These are phyloP conservation scores for Hirudo medicinalis DNA, from an alignment of 1,140 invertebrate genomes.

Conservation along the genomic window DNA sequence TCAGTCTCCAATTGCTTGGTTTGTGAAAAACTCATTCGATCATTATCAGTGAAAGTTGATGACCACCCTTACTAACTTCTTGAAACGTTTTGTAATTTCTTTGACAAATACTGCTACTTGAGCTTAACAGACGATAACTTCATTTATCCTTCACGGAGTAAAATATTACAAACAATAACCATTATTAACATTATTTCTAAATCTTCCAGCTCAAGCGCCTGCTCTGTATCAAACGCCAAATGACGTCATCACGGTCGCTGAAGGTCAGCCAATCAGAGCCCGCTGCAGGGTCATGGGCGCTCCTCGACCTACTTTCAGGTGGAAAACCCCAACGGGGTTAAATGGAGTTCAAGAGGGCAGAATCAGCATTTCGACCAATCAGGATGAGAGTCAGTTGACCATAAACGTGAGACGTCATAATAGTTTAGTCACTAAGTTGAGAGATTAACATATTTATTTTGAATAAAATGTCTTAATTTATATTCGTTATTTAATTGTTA, in stretches of 20 bases:
- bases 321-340: background rate
- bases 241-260: slow-evolving; percentile 5
- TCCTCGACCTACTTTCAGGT: background rate
- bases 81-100: too few species aligned
- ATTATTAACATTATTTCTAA: background rate
- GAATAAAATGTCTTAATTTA: background rate
- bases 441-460: background rate
- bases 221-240: background rate
- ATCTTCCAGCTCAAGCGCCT: background rate
- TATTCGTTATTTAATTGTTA: background rate
- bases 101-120: too few species aligned
- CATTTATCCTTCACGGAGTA: too few species aligned
- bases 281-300: background rate
- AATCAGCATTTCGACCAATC: background rate
- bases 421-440: background rate
- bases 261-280: slow-evolving; percentile 6
- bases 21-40: too few species aligned
- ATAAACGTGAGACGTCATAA: background rate
- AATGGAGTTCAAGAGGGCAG: background rate
- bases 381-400: background rate
- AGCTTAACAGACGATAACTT: too few species aligned
- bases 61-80: too few species aligned
- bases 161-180: too few species aligned
- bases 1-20: too few species aligned
- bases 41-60: too few species aligned